Conservation (phyloP, 2,797 vertebrate genomes). For the Rhincodon typus region DNA sequence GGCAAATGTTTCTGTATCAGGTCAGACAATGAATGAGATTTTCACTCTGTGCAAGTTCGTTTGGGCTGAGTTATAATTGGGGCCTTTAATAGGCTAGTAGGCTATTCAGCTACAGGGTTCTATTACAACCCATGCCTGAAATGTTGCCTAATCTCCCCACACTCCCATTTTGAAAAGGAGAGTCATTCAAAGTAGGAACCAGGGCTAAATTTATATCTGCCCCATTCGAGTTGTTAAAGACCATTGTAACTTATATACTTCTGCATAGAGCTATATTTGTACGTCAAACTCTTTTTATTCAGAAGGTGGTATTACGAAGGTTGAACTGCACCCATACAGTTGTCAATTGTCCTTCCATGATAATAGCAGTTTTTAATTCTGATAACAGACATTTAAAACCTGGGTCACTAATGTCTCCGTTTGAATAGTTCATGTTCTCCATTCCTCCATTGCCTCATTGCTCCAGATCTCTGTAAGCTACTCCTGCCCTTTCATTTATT, state of each 20-base stretch:
- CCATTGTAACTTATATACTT: background rate
- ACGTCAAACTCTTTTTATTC: background rate
- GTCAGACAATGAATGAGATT: background rate
- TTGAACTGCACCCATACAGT: too few relatives aligned
- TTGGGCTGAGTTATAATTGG: too few relatives aligned
- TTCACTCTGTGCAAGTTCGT: too few relatives aligned
- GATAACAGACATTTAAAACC: background rate
- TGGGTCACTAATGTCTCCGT: background rate
- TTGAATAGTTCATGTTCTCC: background rate
- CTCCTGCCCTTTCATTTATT: background rate
- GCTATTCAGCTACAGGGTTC: background rate
- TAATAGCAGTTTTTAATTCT: background rate
- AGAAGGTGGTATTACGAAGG: background rate
- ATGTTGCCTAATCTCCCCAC: background rate
- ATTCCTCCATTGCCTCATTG: too few relatives aligned
- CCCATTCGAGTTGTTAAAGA: background rate
- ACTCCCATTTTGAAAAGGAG: background rate
- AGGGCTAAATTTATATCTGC: background rate
- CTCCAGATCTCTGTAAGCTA: background rate
- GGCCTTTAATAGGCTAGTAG: background rate
- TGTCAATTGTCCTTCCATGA: background rate
- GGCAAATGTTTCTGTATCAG: background rate
- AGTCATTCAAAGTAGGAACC: background rate
- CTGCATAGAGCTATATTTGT: background rate
- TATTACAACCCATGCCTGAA: background rate